Evolutionary conservation across 2,888 invertebrate genomes (phyloP), one percentile per base, ranked within the genome.

Genomic region (Phalera bucephala): DNA sequence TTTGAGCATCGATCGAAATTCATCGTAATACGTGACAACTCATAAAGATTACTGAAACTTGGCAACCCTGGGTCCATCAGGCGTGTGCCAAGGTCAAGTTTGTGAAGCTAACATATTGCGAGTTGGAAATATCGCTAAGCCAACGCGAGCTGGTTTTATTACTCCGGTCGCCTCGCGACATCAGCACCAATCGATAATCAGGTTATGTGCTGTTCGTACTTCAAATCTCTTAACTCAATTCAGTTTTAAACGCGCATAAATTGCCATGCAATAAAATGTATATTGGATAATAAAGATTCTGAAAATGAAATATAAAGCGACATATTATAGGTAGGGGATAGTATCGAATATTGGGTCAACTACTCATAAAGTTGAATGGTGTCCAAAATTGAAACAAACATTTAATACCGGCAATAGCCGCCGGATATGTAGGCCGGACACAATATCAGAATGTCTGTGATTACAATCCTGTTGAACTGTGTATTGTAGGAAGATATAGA

Each of bases 121-220:
- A 31, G n/a, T 26, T 32, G 28, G 9, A 5, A 52, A 28, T 40
- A 32, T 37, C 41, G 30, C 25, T 31, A 38, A 39, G 36, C 38
- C 34, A 40, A 45, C 30, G 47, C 37, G 45, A 49, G 45, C 39
- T 46, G 23, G 35, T 43, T 50, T 47, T 52, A 50, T 51, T 48
- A 39, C 33, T 28, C 31, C 30, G 12, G 28, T 15, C 21, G 33
- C 36, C 33, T 48, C 40, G 31, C 44, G 32, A 44, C 34, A 33
- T 40, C 48, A 48, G 45, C 35, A 39, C 25, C 33, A 57, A 57
- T 57, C 56, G 48, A 56, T 56, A 56, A 37, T 26, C 44, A 40
- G 47, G 53, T 45, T 34, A 52, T 42, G 40, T 37, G 23, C 42
- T 39, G 40, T 46, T 39, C 28, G 45, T 47, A 40, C 36, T 36